phyloP scores from a whole-genome alignment of 2,113 vertebrate genomes.

The Pardalotus punctatus region DNA sequence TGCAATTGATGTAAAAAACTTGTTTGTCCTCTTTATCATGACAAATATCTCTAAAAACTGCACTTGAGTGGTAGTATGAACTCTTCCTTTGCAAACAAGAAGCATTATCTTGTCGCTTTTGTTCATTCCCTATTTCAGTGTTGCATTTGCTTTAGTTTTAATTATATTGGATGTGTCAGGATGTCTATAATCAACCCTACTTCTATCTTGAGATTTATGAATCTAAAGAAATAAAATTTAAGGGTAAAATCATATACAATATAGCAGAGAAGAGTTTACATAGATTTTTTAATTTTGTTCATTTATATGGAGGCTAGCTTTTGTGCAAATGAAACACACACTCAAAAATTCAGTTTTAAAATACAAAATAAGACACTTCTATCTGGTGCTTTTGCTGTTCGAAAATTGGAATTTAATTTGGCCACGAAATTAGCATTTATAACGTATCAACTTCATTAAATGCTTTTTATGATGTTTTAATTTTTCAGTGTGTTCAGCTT shows the following conservation, averaged over 20 bases:
- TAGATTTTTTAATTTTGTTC: not conserved
- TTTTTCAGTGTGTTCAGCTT: not conserved
- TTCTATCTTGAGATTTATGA: slow-evolving; percentile 2
- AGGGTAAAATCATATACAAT: not conserved
- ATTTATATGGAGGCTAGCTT: not conserved
- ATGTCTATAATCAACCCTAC: not conserved
- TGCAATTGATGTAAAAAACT: not conserved
- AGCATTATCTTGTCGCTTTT: not conserved
- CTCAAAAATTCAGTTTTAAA: not conserved
- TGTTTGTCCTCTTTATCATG: not conserved
- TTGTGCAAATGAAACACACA: not conserved
- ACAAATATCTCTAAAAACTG: not conserved
- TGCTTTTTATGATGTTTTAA: slow-evolving; percentile 6
- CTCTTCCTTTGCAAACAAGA: not conserved
- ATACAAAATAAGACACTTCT: not conserved
- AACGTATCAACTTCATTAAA: slow-evolving; percentile 38
- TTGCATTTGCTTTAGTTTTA: slow-evolving; percentile 16
- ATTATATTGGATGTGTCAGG: not conserved
- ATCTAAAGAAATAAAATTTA: not conserved
- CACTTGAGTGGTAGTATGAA: not conserved
- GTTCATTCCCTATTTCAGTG: not conserved
- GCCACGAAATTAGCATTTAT: slow-evolving; percentile 27
- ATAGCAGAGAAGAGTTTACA: not conserved
- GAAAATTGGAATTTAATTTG: slow-evolving; percentile 48
- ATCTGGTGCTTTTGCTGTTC: not conserved